These are phyloP conservation scores for Lepisosteus osseus DNA, from an alignment of 2,113 vertebrate species.

Conservation along the genomic window DNA sequence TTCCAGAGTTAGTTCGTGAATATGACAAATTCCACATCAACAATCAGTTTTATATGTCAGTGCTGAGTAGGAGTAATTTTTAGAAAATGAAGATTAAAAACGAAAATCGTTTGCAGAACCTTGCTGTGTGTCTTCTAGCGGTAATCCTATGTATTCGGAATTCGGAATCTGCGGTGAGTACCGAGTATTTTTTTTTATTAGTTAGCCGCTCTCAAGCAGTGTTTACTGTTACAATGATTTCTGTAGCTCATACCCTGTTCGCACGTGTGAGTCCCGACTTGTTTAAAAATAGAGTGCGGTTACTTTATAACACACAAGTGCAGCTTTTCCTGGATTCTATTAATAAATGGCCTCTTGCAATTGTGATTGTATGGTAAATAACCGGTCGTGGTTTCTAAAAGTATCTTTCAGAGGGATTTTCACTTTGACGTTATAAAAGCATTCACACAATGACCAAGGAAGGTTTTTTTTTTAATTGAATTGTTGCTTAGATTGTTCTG, in stretches of 20 bases:
- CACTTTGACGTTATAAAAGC: too few species aligned
- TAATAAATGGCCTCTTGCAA: constrained; percentile 18
- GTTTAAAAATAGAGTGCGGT: constrained; percentile 50
- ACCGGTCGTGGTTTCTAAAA: too few species aligned
- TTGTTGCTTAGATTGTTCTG: too few species aligned
- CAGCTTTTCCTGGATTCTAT: constrained; percentile 23
- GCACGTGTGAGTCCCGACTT: background rate
- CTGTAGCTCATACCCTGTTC: constrained; percentile 12
- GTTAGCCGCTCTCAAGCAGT: background rate
- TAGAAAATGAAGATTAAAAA: constrained; percentile 52
- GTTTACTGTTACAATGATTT: background rate
- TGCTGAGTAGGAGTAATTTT: constrained; percentile 46
- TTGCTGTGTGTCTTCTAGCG: constrained; percentile 47
- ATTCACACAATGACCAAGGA: too few species aligned
- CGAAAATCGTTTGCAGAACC: constrained; percentile 42
- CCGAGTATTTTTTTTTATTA: background rate
- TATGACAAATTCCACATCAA: constrained; percentile 44
- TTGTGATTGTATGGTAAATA: too few species aligned
- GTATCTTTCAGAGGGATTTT: too few species aligned
- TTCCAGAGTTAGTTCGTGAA: constrained; percentile 30
- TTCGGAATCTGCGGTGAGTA: constrained; percentile 64
- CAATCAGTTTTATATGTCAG: constrained; percentile 39
- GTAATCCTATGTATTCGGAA: constrained; percentile 53
- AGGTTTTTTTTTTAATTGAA: too few species aligned
- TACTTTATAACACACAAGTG: constrained; percentile 41